phyloP scores from a whole-genome alignment of 2,888 invertebrate genomes.

The Monopis laevigella region DNA sequence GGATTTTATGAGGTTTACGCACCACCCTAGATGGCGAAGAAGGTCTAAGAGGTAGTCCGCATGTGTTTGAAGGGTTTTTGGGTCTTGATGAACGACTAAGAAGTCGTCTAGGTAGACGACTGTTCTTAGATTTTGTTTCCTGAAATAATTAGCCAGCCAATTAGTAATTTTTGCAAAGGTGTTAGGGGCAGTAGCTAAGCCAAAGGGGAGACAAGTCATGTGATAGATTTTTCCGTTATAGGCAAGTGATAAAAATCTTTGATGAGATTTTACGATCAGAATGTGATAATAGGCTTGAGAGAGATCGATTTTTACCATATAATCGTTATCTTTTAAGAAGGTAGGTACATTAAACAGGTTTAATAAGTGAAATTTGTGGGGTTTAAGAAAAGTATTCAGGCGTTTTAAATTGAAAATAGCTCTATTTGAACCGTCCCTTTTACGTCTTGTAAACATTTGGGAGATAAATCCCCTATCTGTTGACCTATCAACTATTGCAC shows the following conservation, averaged over 20 bases:
- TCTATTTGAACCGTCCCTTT: conserved; percentile 15
- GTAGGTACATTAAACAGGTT: conserved; percentile 16
- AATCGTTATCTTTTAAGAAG: conserved; percentile 15
- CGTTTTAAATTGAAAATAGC: conserved; percentile 18
- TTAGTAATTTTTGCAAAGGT: conserved; percentile 19
- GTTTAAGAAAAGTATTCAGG: conserved; percentile 16
- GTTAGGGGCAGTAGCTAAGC: conserved; percentile 17
- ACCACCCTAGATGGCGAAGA: conserved; percentile 12
- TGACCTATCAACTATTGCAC: conserved; percentile 13
- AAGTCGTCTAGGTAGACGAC: conserved; percentile 23
- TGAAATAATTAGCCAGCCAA: conserved; percentile 20
- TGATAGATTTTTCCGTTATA: conserved; percentile 9
- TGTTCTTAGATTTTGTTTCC: conserved; percentile 18
- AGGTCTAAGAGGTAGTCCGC: not conserved
- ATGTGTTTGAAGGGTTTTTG: not conserved
- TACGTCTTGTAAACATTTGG: no score
- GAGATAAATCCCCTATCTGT: no score
- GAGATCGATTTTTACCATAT: conserved; percentile 18
- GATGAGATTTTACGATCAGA: conserved; percentile 7
- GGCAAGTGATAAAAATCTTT: conserved; percentile 6
- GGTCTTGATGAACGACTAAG: conserved; percentile 16
- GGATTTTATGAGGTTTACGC: conserved; percentile 14
- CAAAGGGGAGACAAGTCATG: conserved; percentile 19
- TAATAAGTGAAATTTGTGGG: conserved; percentile 17
- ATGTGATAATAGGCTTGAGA: conserved; percentile 18